Evolutionary conservation across 2,113 vertebrate genomes (phyloP), one percentile per base, ranked within the genome.

Genomic region (crab-eating macaque (Macaca fascicularis)): DNA sequence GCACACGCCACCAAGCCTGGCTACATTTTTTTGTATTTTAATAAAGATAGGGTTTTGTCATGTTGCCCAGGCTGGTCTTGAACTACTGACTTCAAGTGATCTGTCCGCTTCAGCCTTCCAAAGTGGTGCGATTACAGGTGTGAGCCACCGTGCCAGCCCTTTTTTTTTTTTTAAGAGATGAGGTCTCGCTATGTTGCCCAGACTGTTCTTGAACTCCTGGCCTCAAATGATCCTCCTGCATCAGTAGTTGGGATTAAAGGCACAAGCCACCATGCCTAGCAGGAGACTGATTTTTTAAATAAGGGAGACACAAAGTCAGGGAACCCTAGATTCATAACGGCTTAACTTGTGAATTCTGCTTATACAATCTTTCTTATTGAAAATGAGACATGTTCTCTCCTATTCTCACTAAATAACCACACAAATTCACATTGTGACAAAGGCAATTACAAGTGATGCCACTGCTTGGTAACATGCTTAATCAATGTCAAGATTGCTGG

Each of bases 241-340:
- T 69, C 67, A n/a, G 67, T 69, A 69, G 67, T 30, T 69, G 32
- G 67, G 14, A 69, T 69, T 69, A 35, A 32, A 35, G 67, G 32
- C 32, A 69, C 32, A 69, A 69, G 32, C 32, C 16, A 69, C 32
- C 32, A 35, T 3, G 32, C 67, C 67, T 35, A 69, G 32, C 67
- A 72, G 69, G 45, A 12, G 79, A 81, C 4, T 25, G 43, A n/a
- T 50, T 88, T 85, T 90, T 94, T 88, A 95, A 94, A 88, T 94
- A 94, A 84, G 50, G 80, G 64, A 89, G 64, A 72, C 38, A 80
- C 45, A 64, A 96, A 91, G 48, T 78, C 25, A 96, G 45, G 69
- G 11, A 90, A 67, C 17, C 40, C 10, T 59, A 61, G 48, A 92
- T 94, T 93, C 20, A 23, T 14, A 87, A 76, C 3, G 27, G n/a